Percentiles rank a stretch among this genome's conserved stretches.
These are phyloP conservation scores for Coboldia fuscipes DNA, from an alignment of 1,140 invertebrate genomes.

Conservation along the genomic window DNA sequence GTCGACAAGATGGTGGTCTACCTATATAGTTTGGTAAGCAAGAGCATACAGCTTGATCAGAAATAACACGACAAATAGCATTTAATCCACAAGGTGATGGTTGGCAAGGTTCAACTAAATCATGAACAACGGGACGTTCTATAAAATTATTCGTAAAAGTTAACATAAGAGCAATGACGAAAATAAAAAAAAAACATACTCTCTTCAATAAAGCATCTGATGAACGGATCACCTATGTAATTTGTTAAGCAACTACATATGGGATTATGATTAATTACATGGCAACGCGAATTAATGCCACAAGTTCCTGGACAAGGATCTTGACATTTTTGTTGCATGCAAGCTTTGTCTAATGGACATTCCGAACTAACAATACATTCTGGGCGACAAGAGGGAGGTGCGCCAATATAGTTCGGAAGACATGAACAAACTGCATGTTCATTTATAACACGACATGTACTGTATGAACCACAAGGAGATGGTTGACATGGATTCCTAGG, in stretches of 20 bases:
- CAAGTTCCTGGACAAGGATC: constrained; percentile 58
- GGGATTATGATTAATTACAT: constrained; percentile 53
- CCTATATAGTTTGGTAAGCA: constrained; percentile 51
- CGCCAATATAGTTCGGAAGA: constrained; percentile 37
- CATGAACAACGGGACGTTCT: constrained; percentile 20
- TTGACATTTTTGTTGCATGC: constrained; percentile 48
- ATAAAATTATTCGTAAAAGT: constrained; percentile 4
- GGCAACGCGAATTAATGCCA: constrained; percentile 46
- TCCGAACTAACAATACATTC: constrained; percentile 56
- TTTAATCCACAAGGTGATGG: constrained; percentile 65
- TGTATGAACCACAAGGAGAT: constrained; percentile 47
- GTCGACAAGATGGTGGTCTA: constrained; percentile 49
- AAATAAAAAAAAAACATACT: constrained; percentile 31
- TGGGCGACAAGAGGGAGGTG: constrained; percentile 46
- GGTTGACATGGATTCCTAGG: constrained; percentile 35
- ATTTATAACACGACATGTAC: constrained; percentile 38
- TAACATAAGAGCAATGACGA: too few relatives aligned
- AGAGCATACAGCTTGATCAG: constrained; percentile 46
- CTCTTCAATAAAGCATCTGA: constrained; percentile 32
- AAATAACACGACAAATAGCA: constrained; percentile 46
- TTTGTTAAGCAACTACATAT: constrained; percentile 47
- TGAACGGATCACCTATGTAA: constrained; percentile 50
- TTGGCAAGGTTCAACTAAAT: constrained; percentile 36
- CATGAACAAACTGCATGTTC: constrained; percentile 49
- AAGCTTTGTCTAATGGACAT: constrained; percentile 43